phyloP scores from a whole-genome alignment of 37 sponge, comb jelly and placozoan genomes.

The Hormiphora californensis region DNA sequence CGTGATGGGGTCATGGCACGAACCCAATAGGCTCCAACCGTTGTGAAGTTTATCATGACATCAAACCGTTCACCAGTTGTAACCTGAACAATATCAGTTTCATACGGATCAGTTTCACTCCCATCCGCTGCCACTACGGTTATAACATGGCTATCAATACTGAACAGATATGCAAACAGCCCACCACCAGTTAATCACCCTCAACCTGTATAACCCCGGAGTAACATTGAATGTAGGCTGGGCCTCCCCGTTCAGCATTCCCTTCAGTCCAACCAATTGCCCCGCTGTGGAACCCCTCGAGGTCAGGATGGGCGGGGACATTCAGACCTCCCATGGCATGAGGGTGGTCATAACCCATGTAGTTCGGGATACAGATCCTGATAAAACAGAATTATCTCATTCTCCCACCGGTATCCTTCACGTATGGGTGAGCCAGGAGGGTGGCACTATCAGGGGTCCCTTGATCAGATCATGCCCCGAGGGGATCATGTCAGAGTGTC shows the following conservation, averaged over 20 bases:
- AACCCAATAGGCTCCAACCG: background rate
- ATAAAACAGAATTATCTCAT: background rate
- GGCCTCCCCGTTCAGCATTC: background rate
- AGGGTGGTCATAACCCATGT: conserved; percentile 1
- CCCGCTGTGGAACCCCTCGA: conserved; percentile 4
- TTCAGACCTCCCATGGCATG: background rate
- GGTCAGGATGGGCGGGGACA: background rate
- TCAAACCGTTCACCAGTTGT: background rate
- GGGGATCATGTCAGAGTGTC: background rate
- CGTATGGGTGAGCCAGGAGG: too few species aligned
- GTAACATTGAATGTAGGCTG: background rate
- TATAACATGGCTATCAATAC: background rate
- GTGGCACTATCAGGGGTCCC: conserved; percentile 8
- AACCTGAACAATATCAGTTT: background rate
- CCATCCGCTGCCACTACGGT: background rate
- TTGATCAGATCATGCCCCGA: background rate
- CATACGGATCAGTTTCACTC: background rate
- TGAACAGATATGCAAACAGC: background rate
- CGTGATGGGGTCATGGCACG: background rate
- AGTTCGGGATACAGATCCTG: conserved; percentile 1
- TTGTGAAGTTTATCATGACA: background rate
- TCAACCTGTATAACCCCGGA: background rate
- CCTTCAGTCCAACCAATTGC: background rate
- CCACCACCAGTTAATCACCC: conserved; percentile 15
- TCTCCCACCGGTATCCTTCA: background rate